Conservation (phyloP, 2,888 invertebrate genomes). For the Epinotia nisella region DNA sequence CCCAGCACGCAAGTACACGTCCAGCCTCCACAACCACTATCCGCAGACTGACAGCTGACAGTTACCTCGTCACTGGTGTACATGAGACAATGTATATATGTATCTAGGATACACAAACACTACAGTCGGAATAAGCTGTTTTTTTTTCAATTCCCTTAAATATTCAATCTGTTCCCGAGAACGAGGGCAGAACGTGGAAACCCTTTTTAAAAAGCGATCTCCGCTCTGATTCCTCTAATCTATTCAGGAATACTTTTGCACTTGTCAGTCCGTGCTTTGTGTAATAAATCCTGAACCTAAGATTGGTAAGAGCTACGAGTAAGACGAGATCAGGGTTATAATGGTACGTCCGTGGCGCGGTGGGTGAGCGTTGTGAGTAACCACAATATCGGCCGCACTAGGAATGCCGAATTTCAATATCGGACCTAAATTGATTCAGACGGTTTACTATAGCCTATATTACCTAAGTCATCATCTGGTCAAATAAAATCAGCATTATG, state of each 20-base stretch:
- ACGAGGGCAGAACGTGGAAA: background rate
- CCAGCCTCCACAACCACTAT: too few species aligned
- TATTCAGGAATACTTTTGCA: background rate
- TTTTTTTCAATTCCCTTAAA: background rate
- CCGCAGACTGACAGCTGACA: too few species aligned
- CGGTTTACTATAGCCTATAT: background rate
- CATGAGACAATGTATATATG: too few species aligned
- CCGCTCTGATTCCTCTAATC: conserved; percentile 5
- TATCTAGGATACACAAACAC: too few species aligned
- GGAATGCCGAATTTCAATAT: conserved; percentile 26
- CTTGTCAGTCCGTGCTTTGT: background rate
- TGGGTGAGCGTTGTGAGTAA: background rate
- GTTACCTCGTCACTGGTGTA: too few species aligned
- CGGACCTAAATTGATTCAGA: background rate
- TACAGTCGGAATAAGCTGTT: background rate
- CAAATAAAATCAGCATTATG: too few species aligned
- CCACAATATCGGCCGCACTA: conserved; percentile 1
- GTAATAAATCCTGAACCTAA: background rate
- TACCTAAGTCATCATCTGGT: background rate
- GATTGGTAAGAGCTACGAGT: too few species aligned
- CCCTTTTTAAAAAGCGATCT: conserved; percentile 27
- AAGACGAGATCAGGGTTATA: background rate
- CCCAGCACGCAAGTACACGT: too few species aligned
- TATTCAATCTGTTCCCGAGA: conserved; percentile 3
- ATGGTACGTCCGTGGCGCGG: background rate